These are phyloP conservation scores for Neosilurus hyrtlii DNA, from an alignment of 2,797 vertebrate genomes.

Conservation along the genomic window DNA sequence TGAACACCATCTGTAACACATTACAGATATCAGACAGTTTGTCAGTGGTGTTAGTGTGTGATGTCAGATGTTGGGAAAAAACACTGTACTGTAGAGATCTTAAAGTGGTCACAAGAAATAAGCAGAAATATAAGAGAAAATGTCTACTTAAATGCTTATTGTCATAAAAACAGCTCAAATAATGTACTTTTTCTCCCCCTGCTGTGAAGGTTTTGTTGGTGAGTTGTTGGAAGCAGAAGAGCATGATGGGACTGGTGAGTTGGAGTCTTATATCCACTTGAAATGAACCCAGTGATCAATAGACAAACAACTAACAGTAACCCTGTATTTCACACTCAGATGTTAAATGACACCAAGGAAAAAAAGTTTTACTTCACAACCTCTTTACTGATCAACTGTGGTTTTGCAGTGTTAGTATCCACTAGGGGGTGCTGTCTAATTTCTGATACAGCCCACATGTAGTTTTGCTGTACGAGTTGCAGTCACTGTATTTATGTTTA, in stretches of 20 bases:
- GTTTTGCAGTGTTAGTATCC: neutral
- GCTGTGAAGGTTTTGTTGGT: slow-evolving; percentile 24
- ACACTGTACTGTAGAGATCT: too few species aligned
- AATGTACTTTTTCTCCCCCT: neutral
- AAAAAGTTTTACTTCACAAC: neutral
- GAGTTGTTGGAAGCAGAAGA: slow-evolving; percentile 24
- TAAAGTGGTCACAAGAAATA: neutral
- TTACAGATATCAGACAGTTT: too few species aligned
- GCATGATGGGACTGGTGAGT: slow-evolving; percentile 33
- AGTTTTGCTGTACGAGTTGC: too few species aligned
- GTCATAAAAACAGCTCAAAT: neutral
- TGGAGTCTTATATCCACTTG: neutral
- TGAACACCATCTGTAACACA: too few species aligned
- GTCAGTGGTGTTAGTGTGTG: too few species aligned
- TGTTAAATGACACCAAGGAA: too few species aligned
- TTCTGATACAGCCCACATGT: neutral
- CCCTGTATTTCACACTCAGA: neutral
- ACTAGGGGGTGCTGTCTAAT: slow-evolving; percentile 35
- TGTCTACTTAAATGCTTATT: neutral
- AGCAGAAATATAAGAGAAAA: neutral
- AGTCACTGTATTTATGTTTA: neutral
- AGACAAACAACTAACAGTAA: neutral
- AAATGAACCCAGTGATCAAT: neutral
- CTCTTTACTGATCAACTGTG: neutral
- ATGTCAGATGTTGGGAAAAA: too few species aligned